Conservation (phyloP, 2,888 invertebrate genomes). For the Cybosia mesomella region DNA sequence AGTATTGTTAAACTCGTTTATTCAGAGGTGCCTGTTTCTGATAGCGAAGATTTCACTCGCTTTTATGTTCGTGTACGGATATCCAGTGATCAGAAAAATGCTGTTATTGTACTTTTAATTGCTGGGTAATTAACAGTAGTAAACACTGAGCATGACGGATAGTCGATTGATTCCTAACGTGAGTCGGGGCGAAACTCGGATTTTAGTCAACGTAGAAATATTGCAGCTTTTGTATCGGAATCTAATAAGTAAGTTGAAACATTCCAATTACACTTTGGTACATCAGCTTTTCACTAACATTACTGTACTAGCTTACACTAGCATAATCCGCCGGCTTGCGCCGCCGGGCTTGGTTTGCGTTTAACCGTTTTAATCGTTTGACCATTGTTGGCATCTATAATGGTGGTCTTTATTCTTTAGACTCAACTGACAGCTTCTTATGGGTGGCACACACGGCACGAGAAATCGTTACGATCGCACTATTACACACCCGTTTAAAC, state of each 20-base stretch:
- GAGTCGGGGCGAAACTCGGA: background rate
- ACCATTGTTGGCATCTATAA: background rate
- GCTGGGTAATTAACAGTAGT: background rate
- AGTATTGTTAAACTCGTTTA: conserved; percentile 26
- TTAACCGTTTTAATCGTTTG: too few relatives aligned
- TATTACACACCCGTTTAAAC: too few relatives aligned
- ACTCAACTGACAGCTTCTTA: background rate
- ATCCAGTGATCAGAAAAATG: background rate
- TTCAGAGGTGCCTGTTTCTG: background rate
- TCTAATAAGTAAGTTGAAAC: too few relatives aligned
- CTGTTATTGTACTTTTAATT: background rate
- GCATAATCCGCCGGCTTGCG: too few relatives aligned
- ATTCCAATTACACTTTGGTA: background rate
- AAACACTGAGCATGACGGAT: background rate
- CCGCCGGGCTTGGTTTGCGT: too few relatives aligned
- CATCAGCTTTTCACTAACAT: background rate
- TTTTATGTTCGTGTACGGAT: conserved; percentile 2
- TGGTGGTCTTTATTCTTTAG: background rate
- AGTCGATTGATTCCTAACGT: background rate
- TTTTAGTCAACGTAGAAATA: background rate
- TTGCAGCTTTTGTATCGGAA: background rate
- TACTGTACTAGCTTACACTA: too few relatives aligned
- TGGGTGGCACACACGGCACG: too few relatives aligned
- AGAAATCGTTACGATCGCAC: too few relatives aligned
- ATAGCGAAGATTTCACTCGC: background rate